Percentiles rank a stretch among this genome's conserved stretches.
Conservation (phyloP, 1,140 invertebrate genomes). For the Dendrolimus punctatus region DNA sequence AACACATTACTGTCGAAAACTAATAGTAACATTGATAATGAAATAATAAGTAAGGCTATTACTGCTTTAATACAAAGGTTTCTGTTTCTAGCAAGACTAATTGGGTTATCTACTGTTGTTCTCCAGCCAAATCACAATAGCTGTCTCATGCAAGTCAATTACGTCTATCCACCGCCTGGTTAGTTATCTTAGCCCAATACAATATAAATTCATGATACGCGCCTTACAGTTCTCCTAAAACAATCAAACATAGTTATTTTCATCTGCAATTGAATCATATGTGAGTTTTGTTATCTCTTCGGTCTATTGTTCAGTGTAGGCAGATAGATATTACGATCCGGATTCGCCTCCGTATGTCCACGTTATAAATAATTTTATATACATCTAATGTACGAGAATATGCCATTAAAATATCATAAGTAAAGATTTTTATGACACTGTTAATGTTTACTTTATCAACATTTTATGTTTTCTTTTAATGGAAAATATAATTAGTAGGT, state of each 20-base stretch:
- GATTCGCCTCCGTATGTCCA: too few relatives aligned
- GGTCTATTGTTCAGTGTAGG: constrained; percentile 6
- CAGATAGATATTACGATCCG: not conserved
- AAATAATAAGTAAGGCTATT: too few relatives aligned
- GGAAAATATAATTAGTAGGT: too few relatives aligned
- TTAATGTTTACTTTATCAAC: too few relatives aligned
- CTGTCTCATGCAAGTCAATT: constrained; percentile 62
- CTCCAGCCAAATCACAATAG: constrained; percentile 49
- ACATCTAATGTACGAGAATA: too few relatives aligned
- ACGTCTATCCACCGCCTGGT: constrained; percentile 57
- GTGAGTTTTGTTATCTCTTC: not conserved
- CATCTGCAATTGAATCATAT: constrained; percentile 35
- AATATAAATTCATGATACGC: constrained; percentile 48
- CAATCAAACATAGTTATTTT: constrained; percentile 50
- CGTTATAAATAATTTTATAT: too few relatives aligned
- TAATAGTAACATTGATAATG: too few relatives aligned
- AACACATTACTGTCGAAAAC: too few relatives aligned
- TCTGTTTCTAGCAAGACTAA: constrained; percentile 7
- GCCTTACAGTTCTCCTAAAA: constrained; percentile 38
- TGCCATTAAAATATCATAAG: too few relatives aligned
- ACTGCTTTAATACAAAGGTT: too few relatives aligned
- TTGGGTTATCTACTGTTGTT: constrained; percentile 13
- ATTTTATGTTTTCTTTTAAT: too few relatives aligned
- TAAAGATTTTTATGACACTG: too few relatives aligned
- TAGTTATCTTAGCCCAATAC: constrained; percentile 50